These are phyloP conservation scores for Pectinophora gossypiella DNA, from an alignment of 1,140 invertebrate genomes.

Conservation along the genomic window DNA sequence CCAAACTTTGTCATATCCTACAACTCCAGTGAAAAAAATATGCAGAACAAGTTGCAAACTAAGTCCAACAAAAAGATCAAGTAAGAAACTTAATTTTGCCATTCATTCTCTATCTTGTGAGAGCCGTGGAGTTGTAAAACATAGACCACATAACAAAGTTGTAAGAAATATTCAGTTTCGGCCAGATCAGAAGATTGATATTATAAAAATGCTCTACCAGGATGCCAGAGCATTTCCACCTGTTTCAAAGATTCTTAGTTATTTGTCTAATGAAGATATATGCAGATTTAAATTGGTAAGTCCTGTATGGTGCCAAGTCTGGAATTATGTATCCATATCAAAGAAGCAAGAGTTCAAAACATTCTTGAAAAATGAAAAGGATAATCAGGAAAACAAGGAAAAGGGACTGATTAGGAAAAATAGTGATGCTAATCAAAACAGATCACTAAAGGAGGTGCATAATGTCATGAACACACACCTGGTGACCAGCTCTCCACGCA, in stretches of 20 bases:
- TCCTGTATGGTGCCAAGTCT: slow-evolving; percentile 46
- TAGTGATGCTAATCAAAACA: slow-evolving; percentile 18
- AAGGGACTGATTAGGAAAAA: slow-evolving; percentile 28
- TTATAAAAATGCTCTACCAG: slow-evolving; percentile 54
- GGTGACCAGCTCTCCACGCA: slow-evolving; percentile 24
- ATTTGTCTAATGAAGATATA: slow-evolving; percentile 58
- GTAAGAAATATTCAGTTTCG: slow-evolving; percentile 29
- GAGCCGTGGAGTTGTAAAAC: slow-evolving; percentile 15
- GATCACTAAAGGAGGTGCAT: slow-evolving; percentile 53
- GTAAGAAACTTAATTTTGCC: slow-evolving; percentile 46
- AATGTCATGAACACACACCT: slow-evolving; percentile 37
- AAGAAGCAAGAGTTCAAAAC: slow-evolving; percentile 37
- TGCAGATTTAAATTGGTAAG: slow-evolving; percentile 59
- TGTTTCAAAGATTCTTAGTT: slow-evolving; percentile 52
- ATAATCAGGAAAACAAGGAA: slow-evolving; percentile 48
- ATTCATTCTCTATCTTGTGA: slow-evolving; percentile 59
- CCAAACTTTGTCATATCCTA: slow-evolving; percentile 37
- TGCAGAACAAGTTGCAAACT: slow-evolving; percentile 47
- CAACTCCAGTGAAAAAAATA: slow-evolving; percentile 56
- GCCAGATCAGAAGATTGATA: slow-evolving; percentile 61
- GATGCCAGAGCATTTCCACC: slow-evolving; percentile 35
- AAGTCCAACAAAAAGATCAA: slow-evolving; percentile 41
- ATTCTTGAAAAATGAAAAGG: slow-evolving; percentile 41
- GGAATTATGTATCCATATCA: slow-evolving; percentile 35
- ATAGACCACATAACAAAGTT: slow-evolving; percentile 15